Conservation (phyloP, 2,113 vertebrate genomes). For the Delphinus delphis region DNA sequence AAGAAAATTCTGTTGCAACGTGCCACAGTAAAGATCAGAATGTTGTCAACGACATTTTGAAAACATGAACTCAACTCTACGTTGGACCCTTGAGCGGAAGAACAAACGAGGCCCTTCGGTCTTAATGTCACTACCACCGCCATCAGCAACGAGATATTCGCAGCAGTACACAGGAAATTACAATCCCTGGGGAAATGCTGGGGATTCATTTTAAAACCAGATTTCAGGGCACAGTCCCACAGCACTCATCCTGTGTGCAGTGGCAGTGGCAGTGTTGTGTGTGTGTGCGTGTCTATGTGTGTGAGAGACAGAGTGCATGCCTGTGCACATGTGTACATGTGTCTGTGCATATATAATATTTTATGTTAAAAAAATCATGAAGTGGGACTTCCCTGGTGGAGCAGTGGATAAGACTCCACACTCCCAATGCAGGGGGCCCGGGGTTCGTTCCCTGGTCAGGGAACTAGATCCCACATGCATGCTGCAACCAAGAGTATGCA, state of each 20-base stretch:
- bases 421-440: too few species aligned
- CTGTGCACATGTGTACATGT: rapidly evolving
- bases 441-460: too few species aligned
- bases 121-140: neutral
- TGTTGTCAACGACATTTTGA: neutral
- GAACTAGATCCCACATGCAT: too few species aligned
- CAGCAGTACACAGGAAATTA: neutral
- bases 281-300: too few species aligned
- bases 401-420: too few species aligned
- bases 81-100: neutral
- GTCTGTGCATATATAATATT: rapidly evolving
- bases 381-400: too few species aligned
- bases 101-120: neutral
- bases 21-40: neutral
- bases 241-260: rapidly evolving
- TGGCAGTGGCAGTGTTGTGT: too few species aligned
- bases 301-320: rapidly evolving
- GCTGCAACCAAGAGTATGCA: too few species aligned
- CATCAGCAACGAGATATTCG: rapidly evolving
- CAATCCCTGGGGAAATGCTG: neutral
- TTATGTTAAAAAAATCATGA: neutral
- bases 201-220: too few species aligned
- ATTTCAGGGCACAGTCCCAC: rapidly evolving
- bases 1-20: neutral
- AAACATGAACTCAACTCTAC: neutral